Base-by-base conservation (phyloP, 2,113 vertebrate genomes). In the Dipodomys ordii region DNA sequence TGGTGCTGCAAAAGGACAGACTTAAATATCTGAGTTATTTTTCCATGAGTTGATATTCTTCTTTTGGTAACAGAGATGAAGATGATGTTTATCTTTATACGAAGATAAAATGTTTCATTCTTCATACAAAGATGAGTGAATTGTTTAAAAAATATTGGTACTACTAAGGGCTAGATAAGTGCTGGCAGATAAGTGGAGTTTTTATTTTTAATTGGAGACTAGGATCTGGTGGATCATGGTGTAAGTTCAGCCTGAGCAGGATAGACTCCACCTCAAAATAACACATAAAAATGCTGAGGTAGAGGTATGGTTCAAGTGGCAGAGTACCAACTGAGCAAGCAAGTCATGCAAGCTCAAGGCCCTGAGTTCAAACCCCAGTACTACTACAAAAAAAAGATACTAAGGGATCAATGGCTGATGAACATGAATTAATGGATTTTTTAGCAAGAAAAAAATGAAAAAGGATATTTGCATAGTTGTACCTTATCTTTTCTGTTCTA, bases 21-120 rank as follows among this genome's bases (percentile, higher is more conserved):
- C 25, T 74, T 15, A 83, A 87, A 44, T 57, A 83, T 65, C 18
- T 88, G 68, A 65, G 90, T 77, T 44, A 49, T 87, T 80, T 80
- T 46, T 20, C 62, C 20, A 76, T 81, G 68, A 84, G 25, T 32
- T 77, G 69, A 49, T 72, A 22, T 49, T 79, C 90, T 80, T 68
- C 68, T 49, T 82, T 67, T 13, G 57, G 62, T 72, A 62, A 79
- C 72, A 77, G 35, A 90, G 71, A 84, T 64, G 80, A 44, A 30
- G 44, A 83, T 57, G 22, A 20, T 7, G 53, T 3, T 20, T 35
- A 4, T 12, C 10, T 87, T 49, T 84, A 90, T 49, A 49, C 0
- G 49, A 57, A 57, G 53, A 18, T 57, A 57, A 57, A 57, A 18
- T 3, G 53, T 57, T 57, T 57, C 15, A 35, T 83, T 84, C 18